Evolutionary conservation across 2,113 vertebrate genomes (phyloP).

Genomic region (Oncorhynchus keta): DNA sequence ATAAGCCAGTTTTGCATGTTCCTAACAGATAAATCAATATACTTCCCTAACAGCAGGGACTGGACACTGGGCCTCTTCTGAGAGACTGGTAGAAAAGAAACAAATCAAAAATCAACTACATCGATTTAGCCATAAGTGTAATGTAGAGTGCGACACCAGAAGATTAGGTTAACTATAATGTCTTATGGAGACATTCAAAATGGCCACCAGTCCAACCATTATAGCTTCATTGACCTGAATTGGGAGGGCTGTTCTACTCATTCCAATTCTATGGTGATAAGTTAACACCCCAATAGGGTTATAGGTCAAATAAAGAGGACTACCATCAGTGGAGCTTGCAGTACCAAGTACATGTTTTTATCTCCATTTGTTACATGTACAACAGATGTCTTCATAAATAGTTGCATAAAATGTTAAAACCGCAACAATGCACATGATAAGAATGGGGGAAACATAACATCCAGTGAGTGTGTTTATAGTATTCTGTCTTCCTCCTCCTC

Average conservation of each 20-base stretch:
- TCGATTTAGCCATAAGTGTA: slow-evolving; percentile 51
- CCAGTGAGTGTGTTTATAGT: slow-evolving; percentile 95
- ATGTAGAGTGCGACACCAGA: slow-evolving; percentile 46
- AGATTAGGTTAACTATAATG: slow-evolving; percentile 46
- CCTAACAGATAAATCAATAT: too few relatives aligned
- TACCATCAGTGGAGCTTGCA: slow-evolving; percentile 88
- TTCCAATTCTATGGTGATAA: slow-evolving; percentile 21
- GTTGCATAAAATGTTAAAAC: slow-evolving; percentile 99
- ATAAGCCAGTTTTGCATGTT: neutral
- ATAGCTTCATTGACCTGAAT: neutral
- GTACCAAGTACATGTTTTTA: slow-evolving; percentile 91
- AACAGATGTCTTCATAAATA: slow-evolving; percentile 99
- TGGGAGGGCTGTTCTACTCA: slow-evolving; percentile 42
- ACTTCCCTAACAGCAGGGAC: too few relatives aligned
- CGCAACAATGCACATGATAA: slow-evolving; percentile 99
- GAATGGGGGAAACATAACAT: slow-evolving; percentile 84
- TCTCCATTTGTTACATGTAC: slow-evolving; percentile 98
- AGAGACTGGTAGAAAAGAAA: slow-evolving; percentile 44
- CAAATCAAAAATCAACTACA: slow-evolving; percentile 37
- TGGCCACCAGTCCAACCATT: neutral
- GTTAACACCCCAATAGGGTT: slow-evolving; percentile 62
- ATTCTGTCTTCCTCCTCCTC: slow-evolving; percentile 67
- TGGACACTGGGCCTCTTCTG: too few relatives aligned
- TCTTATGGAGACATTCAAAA: too few relatives aligned
- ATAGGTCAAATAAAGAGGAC: slow-evolving; percentile 78